Evolutionary conservation across 1,140 invertebrate genomes (phyloP), one percentile per base, ranked within the genome.

Genomic region (Holcopasites calliopsidis): DNA sequence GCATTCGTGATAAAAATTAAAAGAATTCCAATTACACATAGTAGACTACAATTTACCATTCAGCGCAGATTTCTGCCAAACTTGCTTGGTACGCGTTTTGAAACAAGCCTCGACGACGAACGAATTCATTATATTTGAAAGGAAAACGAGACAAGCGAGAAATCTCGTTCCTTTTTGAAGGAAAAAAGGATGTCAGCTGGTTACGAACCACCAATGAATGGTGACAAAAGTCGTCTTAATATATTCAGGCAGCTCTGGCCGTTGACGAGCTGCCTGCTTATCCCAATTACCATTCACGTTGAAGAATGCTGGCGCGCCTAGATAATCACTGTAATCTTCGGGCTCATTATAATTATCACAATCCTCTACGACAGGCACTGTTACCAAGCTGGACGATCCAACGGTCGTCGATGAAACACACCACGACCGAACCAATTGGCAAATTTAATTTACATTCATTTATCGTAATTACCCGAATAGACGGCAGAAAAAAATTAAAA

Each of bases 321-420:
- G 35, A 33, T 86, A 87, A 87, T 85, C 78, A 78, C 75, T 82
- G 78, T 87, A 83, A 87, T 87, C 79, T 77, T 65, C 68, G 60
- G 52, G 75, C 84, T 81, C 79, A 79, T 85, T 86, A 79, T 82
- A 85, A 85, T 86, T 87, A 87, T 85, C 79, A 72, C 47, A 68
- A 64, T 77, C 78, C 62, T 73, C 81, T 74, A 68, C 71, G 73
- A 75, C 72, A 55, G 60, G 31, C 33, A 23, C 42, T 55, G 31
- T 60, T 38, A 21, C 65, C 65, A 11, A 57, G 66, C n/a, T 49
- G 33, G 49, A 61, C 18, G 28, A 16, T 49, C 49, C 28, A 44
- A 31, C 28, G 44, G 71, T 47, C 50, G 50, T 38, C 28, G 35
- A 42, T 28, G 31, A 35, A 21, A 64, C 26, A 42, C 26, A 57